Evolutionary conservation across 2,888 invertebrate species (phyloP).

Genomic region (Spisula subtruncata): DNA sequence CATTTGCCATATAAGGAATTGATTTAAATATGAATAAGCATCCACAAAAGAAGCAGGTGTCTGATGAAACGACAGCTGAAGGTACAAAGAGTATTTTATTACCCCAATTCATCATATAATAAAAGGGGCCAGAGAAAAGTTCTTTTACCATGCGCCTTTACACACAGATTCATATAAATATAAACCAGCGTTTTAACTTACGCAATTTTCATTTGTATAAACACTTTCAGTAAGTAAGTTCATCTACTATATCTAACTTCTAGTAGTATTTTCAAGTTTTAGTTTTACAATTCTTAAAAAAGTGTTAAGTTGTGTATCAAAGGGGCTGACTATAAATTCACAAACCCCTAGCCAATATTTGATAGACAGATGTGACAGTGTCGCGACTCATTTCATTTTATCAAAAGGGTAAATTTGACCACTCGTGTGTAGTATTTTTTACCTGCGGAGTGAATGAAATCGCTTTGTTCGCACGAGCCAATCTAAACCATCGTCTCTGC

Average conservation of each 20-base stretch:
- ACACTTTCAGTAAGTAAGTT: background rate
- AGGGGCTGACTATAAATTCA: background rate
- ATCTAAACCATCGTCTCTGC: conserved; percentile 29
- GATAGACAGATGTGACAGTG: conserved; percentile 53
- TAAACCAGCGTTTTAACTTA: background rate
- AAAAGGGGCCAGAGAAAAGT: conserved; percentile 9
- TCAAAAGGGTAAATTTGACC: conserved; percentile 53
- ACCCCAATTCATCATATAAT: conserved; percentile 62
- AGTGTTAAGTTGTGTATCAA: background rate
- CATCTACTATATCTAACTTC: background rate
- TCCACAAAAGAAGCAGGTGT: conserved; percentile 70
- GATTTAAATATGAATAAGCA: conserved; percentile 76
- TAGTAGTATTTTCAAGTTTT: background rate
- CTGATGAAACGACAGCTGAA: conserved; percentile 69
- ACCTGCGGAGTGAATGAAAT: conserved; percentile 27
- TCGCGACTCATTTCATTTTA: conserved; percentile 21
- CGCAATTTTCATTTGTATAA: conserved; percentile 2
- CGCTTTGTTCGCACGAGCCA: conserved; percentile 54
- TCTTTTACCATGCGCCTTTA: background rate
- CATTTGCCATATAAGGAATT: conserved; percentile 75
- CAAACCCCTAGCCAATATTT: background rate
- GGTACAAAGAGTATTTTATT: conserved; percentile 70
- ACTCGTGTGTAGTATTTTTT: conserved; percentile 50
- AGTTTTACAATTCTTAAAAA: too few species aligned
- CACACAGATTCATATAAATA: conserved; percentile 1